Base-by-base conservation (phyloP, 2,888 invertebrate genomes). In the Acleris literana region DNA sequence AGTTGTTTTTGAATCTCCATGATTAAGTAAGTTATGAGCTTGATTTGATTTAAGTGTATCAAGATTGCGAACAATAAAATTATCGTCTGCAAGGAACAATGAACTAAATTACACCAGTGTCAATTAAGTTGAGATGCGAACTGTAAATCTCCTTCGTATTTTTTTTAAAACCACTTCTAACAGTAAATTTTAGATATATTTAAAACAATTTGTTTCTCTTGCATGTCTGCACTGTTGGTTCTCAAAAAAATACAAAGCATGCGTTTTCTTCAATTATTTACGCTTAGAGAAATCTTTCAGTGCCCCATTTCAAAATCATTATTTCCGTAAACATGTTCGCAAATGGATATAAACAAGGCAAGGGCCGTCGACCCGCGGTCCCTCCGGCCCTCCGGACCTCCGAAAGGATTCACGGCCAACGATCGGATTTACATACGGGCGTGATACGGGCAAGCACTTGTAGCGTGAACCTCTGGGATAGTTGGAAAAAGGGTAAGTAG, bases 11-110 rank as follows among this genome's bases (percentile, higher is more conserved):
- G 52, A 13, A 20, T 54, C 4, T 53, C 18, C 20, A 29, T 25
- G n/a, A 2, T 43, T 25, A 7, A 29, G 16, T 49, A 6, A 44
- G 54, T 25, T 59, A 25, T 16, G 22, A 61, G 11, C 22, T 51
- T 29, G 16, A 46, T 66, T 66, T 16, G 46, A 46, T 46, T 46
- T 46, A 17, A 49, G 25, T 44, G 43, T 75, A 74, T 73, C 71
- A 68, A 71, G 71, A 69, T 68, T 64, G 71, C 68, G 72, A 80
- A 85, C 81, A 81, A 83, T 82, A 78, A 80, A 84, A 85, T 82
- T 80, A 79, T 77, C 75, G 74, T 71, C 74, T 76, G 79, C 79
- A 80, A 77, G 78, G 76, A 70, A 69, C 64, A 67, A 73, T 72
- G 70, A 56, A 56, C 48, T n/a, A 60, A 56, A 51, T 11, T 48